Evolutionary conservation across 2,113 vertebrate genomes (phyloP), one percentile per base, ranked within the genome.

Genomic region (Pipra filicauda): DNA sequence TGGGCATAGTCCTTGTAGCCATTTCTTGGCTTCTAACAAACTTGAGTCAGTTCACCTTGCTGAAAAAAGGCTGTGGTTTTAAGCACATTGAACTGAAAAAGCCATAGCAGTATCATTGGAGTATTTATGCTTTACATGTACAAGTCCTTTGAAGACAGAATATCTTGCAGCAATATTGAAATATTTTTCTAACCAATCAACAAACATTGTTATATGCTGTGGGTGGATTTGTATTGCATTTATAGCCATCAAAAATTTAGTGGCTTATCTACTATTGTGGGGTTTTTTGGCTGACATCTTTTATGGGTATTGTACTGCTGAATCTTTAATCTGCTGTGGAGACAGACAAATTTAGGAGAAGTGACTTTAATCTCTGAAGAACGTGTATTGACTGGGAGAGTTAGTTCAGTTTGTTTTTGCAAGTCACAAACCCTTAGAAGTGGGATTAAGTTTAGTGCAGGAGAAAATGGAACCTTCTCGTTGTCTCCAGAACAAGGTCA

Each of bases 351-450:
- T 90, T 82, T 79, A 51, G 77, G 55, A 93, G 58, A 51, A 88
- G 21, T 35, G 23, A 79, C 62, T 93, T 87, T 59, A 90, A 92
- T 92, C 79, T 90, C 70, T 79, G 33, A 92, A 82, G 82, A 95
- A 61, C 15, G 0, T 69, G 21, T 57, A 28, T 93, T 55, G 71
- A 83, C 75, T 90, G 62, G 62, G 78, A 88, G 62, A 88, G 66
- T 46, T 87, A 77, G 49, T 89, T 96, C 54, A 48, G 93, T 88
- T 95, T 96, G 57, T 18, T 90, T 95, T 96, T 93, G 79, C 71
- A 72, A 83, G 76, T 93, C 58, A 44, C 54, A 49, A 69, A 6
- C 49, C 7, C 35, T 92, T 85, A 83, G 66, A 95, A 90, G 85
- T 39, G 33, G 62, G 73, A 93, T 96, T 96, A 85, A 69, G 48